These are phyloP conservation scores for Lagopus muta DNA, from an alignment of 2,113 vertebrate genomes.

Conservation along the genomic window DNA sequence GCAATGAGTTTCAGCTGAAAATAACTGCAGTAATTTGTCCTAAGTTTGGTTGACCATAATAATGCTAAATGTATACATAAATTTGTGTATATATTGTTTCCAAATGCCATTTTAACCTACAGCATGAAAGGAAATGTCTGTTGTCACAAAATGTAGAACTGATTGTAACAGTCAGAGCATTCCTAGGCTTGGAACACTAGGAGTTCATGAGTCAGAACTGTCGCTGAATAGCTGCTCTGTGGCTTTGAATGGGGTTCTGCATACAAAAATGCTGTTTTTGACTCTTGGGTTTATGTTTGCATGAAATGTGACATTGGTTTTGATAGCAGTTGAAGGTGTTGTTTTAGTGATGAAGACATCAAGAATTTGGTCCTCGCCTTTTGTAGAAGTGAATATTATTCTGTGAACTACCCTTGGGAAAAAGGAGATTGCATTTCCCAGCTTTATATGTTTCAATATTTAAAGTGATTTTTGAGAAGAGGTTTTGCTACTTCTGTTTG, in stretches of 20 bases:
- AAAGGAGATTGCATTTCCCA: background rate
- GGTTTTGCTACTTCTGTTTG: background rate
- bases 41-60: background rate
- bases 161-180: background rate
- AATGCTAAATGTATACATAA: background rate
- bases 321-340: background rate
- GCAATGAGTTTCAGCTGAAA: background rate
- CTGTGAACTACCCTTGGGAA: background rate
- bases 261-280: background rate
- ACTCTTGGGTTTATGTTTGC: background rate
- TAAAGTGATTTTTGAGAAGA: background rate
- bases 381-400: background rate
- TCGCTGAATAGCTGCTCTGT: background rate
- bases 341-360: background rate
- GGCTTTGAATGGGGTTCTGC: background rate
- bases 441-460: background rate
- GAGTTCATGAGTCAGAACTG: background rate
- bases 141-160: background rate
- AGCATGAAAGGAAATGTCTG: background rate
- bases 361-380: background rate
- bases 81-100: background rate
- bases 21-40: constrained; percentile 4
- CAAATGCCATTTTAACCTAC: background rate
- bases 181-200: background rate
- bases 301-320: background rate